Evolutionary conservation across 1,140 invertebrate species (phyloP).

Genomic region (Bilobella aurantiaca): DNA sequence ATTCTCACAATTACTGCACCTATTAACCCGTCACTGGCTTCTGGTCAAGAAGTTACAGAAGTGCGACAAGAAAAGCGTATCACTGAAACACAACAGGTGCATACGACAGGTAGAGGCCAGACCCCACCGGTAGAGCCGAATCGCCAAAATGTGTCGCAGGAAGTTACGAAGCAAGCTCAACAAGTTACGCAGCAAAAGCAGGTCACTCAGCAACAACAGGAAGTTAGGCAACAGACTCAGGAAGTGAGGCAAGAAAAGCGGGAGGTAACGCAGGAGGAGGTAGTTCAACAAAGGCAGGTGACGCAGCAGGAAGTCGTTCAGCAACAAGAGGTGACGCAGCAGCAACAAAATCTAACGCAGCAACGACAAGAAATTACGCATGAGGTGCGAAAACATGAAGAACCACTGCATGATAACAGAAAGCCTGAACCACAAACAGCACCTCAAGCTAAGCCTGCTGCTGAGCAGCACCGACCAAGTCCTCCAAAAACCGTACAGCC

Average conservation of each 20-base stretch:
- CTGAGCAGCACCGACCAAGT: background rate
- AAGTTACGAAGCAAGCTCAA: no score
- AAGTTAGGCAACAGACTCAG: background rate
- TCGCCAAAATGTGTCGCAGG: no score
- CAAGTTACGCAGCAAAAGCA: background rate
- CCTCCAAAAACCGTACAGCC: background rate
- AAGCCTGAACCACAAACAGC: background rate
- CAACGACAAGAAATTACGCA: background rate
- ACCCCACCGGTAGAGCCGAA: no score
- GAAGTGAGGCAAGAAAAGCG: background rate
- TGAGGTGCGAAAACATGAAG: background rate
- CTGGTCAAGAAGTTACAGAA: background rate
- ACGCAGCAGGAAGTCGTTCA: background rate
- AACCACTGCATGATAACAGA: background rate
- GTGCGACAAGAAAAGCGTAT: background rate
- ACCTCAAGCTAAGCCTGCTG: background rate
- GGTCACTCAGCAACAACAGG: background rate
- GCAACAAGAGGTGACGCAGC: background rate
- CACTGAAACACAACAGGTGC: background rate
- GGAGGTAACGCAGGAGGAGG: background rate
- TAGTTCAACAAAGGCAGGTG: background rate
- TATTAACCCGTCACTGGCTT: background rate
- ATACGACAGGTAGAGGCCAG: no score
- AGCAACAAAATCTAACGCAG: background rate
- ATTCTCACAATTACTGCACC: background rate